phyloP scores from a whole-genome alignment of 2,888 invertebrate species.

The Ennomos erosarius region DNA sequence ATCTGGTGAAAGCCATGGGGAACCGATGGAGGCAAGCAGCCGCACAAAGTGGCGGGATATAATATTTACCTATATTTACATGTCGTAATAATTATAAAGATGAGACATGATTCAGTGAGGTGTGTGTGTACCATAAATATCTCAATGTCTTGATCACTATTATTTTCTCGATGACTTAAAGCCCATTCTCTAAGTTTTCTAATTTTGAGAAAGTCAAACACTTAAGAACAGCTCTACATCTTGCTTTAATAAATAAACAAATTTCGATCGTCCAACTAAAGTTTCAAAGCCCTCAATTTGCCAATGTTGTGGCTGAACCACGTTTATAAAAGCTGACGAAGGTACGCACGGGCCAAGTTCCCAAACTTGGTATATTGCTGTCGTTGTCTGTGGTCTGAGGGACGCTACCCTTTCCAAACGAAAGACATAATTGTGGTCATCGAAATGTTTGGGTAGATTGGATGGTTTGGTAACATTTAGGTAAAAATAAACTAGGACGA shows the following conservation, averaged over 20 bases:
- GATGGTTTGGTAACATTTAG: slow-evolving; percentile 25
- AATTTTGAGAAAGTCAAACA: slow-evolving; percentile 23
- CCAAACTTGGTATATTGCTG: slow-evolving; percentile 67
- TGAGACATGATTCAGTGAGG: too few relatives aligned
- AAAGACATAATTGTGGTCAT: slow-evolving; percentile 70
- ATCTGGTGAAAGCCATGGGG: too few relatives aligned
- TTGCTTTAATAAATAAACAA: slow-evolving; percentile 25
- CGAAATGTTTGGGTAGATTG: slow-evolving; percentile 58
- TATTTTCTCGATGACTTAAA: not conserved
- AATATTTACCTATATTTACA: too few relatives aligned
- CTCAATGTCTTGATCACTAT: too few relatives aligned
- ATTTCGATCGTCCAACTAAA: slow-evolving; percentile 25
- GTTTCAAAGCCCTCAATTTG: slow-evolving; percentile 32
- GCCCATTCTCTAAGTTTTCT: slow-evolving; percentile 10
- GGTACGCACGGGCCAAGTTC: slow-evolving; percentile 64
- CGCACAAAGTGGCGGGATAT: too few relatives aligned
- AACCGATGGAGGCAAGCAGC: too few relatives aligned
- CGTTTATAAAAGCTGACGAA: slow-evolving; percentile 57
- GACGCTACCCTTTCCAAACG: slow-evolving; percentile 61
- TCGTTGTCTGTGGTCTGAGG: slow-evolving; percentile 65
- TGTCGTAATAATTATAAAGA: too few relatives aligned
- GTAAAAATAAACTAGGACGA: not conserved
- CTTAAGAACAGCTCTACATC: slow-evolving; percentile 19
- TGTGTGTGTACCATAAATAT: too few relatives aligned
- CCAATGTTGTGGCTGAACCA: slow-evolving; percentile 38